A percentile compares a stretch with the other conserved stretches of the same genome.
These are phyloP conservation scores for Cyprinus carpio DNA, from an alignment of 2,113 vertebrate species.

Conservation along the genomic window DNA sequence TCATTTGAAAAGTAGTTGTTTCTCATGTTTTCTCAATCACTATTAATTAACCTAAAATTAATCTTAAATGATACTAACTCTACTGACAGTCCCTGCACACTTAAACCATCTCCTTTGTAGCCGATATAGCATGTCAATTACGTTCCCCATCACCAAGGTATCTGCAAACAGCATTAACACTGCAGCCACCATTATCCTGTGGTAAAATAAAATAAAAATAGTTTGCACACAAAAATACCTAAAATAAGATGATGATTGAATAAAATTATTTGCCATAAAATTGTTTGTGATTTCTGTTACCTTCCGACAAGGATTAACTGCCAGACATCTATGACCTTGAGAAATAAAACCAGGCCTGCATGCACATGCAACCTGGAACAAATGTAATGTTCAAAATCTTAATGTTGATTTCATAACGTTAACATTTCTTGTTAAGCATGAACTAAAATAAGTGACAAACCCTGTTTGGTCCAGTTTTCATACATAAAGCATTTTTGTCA, in stretches of 20 bases:
- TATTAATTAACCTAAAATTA: not conserved
- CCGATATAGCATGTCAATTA: slow-evolving; percentile 79
- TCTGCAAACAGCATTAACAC: slow-evolving; percentile 75
- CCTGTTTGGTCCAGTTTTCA: slow-evolving; percentile 81
- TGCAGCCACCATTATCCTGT: slow-evolving; percentile 89
- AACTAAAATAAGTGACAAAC: slow-evolving; percentile 68
- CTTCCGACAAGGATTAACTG: slow-evolving; percentile 80
- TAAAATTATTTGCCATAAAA: not conserved
- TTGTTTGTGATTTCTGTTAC: slow-evolving; percentile 67
- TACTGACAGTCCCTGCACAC: slow-evolving; percentile 73
- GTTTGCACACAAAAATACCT: not conserved
- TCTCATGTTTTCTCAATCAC: not conserved
- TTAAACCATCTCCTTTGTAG: slow-evolving; percentile 79
- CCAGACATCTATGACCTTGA: slow-evolving; percentile 75
- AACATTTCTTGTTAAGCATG: too few species aligned
- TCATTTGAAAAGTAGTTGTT: not conserved
- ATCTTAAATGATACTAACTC: slow-evolving; percentile 65
- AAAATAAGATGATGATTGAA: not conserved
- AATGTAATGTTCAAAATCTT: not conserved
- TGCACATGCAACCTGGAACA: slow-evolving; percentile 82
- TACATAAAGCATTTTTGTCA: slow-evolving; percentile 78
- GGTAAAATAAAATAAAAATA: slow-evolving; percentile 5
- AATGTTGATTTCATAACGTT: not conserved
- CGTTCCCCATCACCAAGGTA: slow-evolving; percentile 72
- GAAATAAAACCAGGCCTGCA: slow-evolving; percentile 81